Base-by-base conservation (phyloP, 1,140 invertebrate genomes). In the Procambarus clarkii region DNA sequence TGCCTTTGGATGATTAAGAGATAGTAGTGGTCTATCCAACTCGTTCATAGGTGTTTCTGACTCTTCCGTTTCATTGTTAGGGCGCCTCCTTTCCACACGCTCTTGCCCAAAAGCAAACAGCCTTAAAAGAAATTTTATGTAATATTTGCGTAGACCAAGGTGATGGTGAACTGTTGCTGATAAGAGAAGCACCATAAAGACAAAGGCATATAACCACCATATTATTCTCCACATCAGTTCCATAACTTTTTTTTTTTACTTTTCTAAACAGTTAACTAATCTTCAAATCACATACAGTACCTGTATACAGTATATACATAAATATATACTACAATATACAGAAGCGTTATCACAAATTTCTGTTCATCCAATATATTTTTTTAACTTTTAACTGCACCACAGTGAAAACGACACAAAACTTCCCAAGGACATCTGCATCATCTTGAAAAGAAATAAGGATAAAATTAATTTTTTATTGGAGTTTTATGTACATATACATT, bases 101-200 rank as follows among this genome's bases (percentile, higher is more conserved):
- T 91, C 74, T 18, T 88, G 88, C 5, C 92, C 91, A 60, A 93
- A 93, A 5, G 74, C 81, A 84, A 93, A 93, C 21, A 93, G 69
- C 76, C 85, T 88, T 11, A 89, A 58, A 18, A 93, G 86, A 15
- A 93, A 2, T 18, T 86, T 71, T 8, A 89, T 93, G 77, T 93
- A 93, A 54, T 46, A 64, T 18, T 86, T 87, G 18, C 92, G 81
- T 24, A 93, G 86, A 24, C 90, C 90, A 0, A 93, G 54, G 60
- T 80, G 76, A 50, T 86, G 74, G 60, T 91, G 89, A 48, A 91
- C 83, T 4, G 89, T 85, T 71, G 92, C 88, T 34, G 88, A 85
- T 15, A 91, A 77, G 76, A 93, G 71, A 2, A 93, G 74, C 18
- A 89, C 58, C 54, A 93, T n/a, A 79, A 93, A 93, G 54, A 93